Base-by-base conservation (phyloP, 2,888 invertebrate genomes). In the Tanytarsus gracilentus region DNA sequence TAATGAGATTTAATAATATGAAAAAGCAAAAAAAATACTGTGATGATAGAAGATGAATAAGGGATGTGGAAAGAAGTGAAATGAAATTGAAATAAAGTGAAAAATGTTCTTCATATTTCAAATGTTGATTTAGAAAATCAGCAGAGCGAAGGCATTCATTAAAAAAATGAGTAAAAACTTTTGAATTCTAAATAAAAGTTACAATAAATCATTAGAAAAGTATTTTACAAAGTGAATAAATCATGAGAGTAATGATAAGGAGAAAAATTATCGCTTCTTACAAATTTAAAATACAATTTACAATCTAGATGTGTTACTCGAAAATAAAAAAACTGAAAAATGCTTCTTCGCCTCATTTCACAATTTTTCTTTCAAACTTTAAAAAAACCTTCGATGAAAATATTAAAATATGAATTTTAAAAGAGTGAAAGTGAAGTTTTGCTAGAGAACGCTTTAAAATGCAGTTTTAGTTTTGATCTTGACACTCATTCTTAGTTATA, bases 101-200 rank as follows among this genome's bases (percentile, higher is more conserved):
- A 36, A 36, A 36, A 36, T 4, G n/a, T n/a, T n/a, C n/a, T n/a
- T n/a, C n/a, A n/a, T n/a, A n/a, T n/a, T n/a, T n/a, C n/a, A n/a
- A n/a, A n/a, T n/a, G n/a, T n/a, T n/a, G 11, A 21, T 18, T 40
- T 14, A 51, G 11, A 27, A 29, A 55, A n/a, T 21, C n/a, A 33
- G 14, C 1, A 3, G 25, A 16, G 6, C 29, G 29, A 33, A 36
- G 23, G 36, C 8, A 36, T 14, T 9, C n/a, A n/a, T n/a, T 18
- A 40, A 27, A 25, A 26, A 18, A 11, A 18, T n/a, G 26, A 27
- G 23, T 21, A 16, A 52, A 55, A 44, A 39, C 36, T 30, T 33
- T 55, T 55, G 55, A 39, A 55, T 55, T 55, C 55, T 55, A 55
- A 55, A 55, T 55, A 55, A 33, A 53, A 55, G 55, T 55, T 55